Percentiles rank a stretch among this genome's conserved stretches.
Conservation (phyloP, 2,113 vertebrate species). For the Nothocercus nigrocapillus region DNA sequence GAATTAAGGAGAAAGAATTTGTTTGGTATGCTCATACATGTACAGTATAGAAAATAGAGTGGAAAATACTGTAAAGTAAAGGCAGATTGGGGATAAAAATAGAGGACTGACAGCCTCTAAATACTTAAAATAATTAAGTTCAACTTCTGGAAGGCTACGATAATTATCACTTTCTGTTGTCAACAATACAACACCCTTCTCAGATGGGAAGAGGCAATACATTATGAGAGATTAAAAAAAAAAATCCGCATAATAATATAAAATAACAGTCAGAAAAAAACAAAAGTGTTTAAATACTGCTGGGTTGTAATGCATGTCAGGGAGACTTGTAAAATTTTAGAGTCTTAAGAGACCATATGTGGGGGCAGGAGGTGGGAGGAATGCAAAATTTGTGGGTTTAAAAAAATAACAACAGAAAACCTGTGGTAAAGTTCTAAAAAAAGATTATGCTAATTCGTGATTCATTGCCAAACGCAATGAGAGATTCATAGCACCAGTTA, state of each 20-base stretch:
- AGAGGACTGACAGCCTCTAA: neutral
- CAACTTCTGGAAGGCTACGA: neutral
- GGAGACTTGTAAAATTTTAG: slow-evolving; percentile 31
- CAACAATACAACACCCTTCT: neutral
- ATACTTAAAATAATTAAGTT: slow-evolving; percentile 23
- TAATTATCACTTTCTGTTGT: neutral
- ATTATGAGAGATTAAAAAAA: neutral
- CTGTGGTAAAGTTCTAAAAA: slow-evolving; percentile 23
- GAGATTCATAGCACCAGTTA: slow-evolving; percentile 20
- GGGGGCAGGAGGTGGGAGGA: slow-evolving; percentile 55
- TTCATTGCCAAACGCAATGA: slow-evolving; percentile 51
- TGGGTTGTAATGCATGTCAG: slow-evolving; percentile 25
- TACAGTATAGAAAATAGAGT: neutral
- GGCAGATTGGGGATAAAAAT: neutral
- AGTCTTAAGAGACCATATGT: slow-evolving; percentile 53
- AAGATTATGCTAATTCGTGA: slow-evolving; percentile 58
- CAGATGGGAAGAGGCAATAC: neutral
- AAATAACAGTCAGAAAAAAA: neutral
- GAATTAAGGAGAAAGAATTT: neutral
- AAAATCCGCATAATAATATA: neutral
- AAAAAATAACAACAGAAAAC: slow-evolving; percentile 71
- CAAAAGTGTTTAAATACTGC: slow-evolving; percentile 43
- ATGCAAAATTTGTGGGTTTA: slow-evolving; percentile 68
- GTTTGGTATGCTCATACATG: neutral
- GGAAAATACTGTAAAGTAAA: neutral